Conservation (phyloP, 2,113 vertebrate species). For the Pitta sordida region DNA sequence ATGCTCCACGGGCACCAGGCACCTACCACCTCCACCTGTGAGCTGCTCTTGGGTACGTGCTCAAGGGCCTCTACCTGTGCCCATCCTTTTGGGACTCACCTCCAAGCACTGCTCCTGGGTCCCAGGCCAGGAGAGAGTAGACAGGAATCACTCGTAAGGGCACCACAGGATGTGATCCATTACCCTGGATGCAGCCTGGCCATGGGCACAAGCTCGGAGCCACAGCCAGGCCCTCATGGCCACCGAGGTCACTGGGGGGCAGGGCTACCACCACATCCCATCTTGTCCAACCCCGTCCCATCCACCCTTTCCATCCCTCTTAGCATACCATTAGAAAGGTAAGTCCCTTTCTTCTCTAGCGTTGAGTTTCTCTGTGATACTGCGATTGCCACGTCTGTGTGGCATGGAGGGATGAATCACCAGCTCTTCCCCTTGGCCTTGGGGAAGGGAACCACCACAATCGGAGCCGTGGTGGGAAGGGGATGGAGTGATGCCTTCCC, state of each 20-base stretch:
- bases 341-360: not conserved
- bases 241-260: not conserved
- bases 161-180: accelerated
- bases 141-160: not conserved
- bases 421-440: not conserved
- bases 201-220: not conserved
- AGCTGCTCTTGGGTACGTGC: not conserved
- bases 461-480: accelerated
- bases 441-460: not conserved
- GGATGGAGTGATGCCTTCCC: not conserved
- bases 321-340: not conserved
- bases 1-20: accelerated
- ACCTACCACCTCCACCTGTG: not conserved
- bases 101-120: not conserved
- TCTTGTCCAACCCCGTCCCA: not conserved
- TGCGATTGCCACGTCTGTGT: accelerated
- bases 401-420: not conserved
- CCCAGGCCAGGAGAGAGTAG: not conserved
- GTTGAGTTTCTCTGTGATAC: not conserved
- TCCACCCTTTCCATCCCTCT: not conserved
- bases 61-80: not conserved
- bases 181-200: not conserved
- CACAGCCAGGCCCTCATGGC: not conserved
- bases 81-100: accelerated
- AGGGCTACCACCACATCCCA: not conserved